phyloP scores from a whole-genome alignment of 1,140 invertebrate species.

The Scaptomyza hsui region DNA sequence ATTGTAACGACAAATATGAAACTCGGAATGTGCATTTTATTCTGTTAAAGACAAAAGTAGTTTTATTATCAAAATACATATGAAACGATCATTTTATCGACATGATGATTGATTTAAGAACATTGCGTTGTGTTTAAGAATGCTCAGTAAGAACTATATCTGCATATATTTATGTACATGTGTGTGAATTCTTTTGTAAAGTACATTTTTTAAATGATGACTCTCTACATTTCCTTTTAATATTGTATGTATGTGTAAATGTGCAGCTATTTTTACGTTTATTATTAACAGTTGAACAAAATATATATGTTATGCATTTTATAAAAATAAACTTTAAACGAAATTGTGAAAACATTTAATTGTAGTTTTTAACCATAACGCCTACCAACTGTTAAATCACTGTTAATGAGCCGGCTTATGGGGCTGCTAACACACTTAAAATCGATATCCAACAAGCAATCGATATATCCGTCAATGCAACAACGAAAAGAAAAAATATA shows the following conservation, averaged over 20 bases:
- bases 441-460: background rate
- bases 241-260: conserved; percentile 51
- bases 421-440: conserved; percentile 2
- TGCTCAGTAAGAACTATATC: conserved; percentile 57
- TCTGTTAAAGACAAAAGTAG: conserved; percentile 36
- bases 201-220: conserved; percentile 59
- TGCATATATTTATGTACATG: conserved; percentile 32
- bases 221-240: conserved; percentile 41
- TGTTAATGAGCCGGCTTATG: conserved; percentile 9
- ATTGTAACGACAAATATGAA: conserved; percentile 37
- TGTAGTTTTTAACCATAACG: background rate
- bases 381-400: background rate
- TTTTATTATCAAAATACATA: conserved; percentile 47
- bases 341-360: conserved; percentile 25
- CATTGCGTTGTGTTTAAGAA: conserved; percentile 70
- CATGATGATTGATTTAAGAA: conserved; percentile 35
- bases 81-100: conserved; percentile 38
- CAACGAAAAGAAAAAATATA: conserved; percentile 52
- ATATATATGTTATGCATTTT: conserved; percentile 78
- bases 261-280: conserved; percentile 51
- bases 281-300: conserved; percentile 62
- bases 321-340: conserved; percentile 70
- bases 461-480: conserved; percentile 35
- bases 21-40: conserved; percentile 51
- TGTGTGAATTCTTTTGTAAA: conserved; percentile 63